Conservation (phyloP, 2,888 invertebrate genomes). For the Chloroclysta siterata region DNA sequence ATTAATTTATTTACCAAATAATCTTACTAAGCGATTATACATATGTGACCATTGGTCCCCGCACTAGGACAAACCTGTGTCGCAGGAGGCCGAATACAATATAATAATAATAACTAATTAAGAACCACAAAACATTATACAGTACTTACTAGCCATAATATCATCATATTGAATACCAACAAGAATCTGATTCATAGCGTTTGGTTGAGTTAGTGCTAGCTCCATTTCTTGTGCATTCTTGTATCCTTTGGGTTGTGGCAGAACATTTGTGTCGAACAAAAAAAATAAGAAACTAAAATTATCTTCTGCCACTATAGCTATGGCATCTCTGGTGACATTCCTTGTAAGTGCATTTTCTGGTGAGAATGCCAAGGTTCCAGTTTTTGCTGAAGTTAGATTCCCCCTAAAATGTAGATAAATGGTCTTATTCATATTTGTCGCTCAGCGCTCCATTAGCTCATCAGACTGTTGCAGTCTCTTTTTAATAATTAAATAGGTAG, state of each 20-base stretch:
- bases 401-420: constrained; percentile 52
- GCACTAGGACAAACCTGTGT: too few species aligned
- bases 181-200: constrained; percentile 74
- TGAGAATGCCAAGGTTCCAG: constrained; percentile 76
- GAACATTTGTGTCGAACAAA: constrained; percentile 65
- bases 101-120: too few species aligned
- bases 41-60: too few species aligned
- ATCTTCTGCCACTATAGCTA: constrained; percentile 71
- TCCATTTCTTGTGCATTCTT: constrained; percentile 70
- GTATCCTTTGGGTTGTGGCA: constrained; percentile 74
- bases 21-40: too few species aligned
- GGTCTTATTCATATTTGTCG: too few species aligned
- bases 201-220: constrained; percentile 67
- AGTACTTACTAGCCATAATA: constrained; percentile 73
- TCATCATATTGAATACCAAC: constrained; percentile 79
- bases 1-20: too few species aligned
- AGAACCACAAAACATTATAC: too few species aligned
- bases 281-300: constrained; percentile 70
- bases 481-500: too few species aligned
- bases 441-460: too few species aligned
- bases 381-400: constrained; percentile 67
- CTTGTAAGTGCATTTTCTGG: constrained; percentile 75
- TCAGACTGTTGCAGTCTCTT: too few species aligned
- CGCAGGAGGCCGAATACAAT: too few species aligned
- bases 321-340: constrained; percentile 68